Conservation (phyloP, 2,797 vertebrate species). For the Philypnodon macrostomus region DNA sequence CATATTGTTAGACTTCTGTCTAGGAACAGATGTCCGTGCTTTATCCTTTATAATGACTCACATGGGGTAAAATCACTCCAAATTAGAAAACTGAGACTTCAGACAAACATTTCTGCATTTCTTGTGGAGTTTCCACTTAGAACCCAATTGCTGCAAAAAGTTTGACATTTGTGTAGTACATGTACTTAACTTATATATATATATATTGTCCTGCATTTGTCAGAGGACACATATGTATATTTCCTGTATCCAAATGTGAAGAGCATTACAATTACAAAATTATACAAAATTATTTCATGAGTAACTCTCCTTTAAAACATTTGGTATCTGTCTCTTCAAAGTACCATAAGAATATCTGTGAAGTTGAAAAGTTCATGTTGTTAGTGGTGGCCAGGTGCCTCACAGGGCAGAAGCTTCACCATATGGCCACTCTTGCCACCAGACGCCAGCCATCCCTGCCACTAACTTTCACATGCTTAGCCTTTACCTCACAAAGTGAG, state of each 20-base stretch:
- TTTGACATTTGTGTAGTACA: no score
- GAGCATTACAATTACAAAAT: no score
- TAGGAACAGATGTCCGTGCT: not conserved
- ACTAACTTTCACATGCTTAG: constrained; percentile 61
- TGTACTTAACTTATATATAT: not conserved
- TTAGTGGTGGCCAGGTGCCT: constrained; percentile 66
- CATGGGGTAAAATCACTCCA: constrained; percentile 1
- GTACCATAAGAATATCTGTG: constrained; percentile 14
- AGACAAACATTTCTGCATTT: not conserved
- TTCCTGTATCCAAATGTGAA: no score
- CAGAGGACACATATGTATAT: no score
- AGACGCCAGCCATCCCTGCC: constrained; percentile 49
- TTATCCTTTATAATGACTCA: constrained; percentile 1
- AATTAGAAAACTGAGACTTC: constrained; percentile 8
- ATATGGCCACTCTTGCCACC: constrained; percentile 61
- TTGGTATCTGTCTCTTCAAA: constrained; percentile 5
- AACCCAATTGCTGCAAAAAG: no score
- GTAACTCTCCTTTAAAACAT: no score
- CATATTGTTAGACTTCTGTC: constrained; percentile 2
- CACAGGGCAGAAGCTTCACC: constrained; percentile 53
- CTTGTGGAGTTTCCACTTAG: not conserved
- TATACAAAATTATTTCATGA: no score
- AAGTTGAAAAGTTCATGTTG: constrained; percentile 62
- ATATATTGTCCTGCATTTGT: no score
- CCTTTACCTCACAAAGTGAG: constrained; percentile 40